Conservation (phyloP, 2,113 vertebrate genomes). For the Barnardius zonarius region DNA sequence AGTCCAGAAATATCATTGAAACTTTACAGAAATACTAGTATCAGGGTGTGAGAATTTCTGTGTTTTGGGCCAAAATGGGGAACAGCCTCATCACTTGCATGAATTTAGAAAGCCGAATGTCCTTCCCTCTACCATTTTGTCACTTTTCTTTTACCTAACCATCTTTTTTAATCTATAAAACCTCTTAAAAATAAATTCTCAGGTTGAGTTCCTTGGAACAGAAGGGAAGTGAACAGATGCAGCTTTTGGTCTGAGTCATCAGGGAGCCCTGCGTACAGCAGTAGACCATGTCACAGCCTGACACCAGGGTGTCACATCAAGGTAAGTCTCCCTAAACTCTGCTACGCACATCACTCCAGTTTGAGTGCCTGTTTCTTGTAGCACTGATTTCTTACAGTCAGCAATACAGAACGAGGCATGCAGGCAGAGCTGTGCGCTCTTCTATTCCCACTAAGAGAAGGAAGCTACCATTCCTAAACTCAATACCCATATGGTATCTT, state of each 20-base stretch:
- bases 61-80: background rate
- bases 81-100: background rate
- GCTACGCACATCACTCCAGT: background rate
- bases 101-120: background rate
- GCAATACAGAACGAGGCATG: background rate
- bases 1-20: background rate
- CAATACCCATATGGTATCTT: background rate
- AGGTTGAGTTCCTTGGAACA: background rate
- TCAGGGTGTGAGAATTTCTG: background rate
- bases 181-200: background rate
- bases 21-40: background rate
- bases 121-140: background rate
- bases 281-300: background rate
- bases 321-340: background rate
- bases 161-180: background rate
- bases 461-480: background rate
- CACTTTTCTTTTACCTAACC: background rate
- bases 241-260: too few relatives aligned
- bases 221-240: background rate
- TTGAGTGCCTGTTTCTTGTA: background rate
- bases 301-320: too few relatives aligned
- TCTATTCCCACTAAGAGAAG: background rate
- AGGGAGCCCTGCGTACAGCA: background rate
- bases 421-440: background rate
- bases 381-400: background rate